Conservation (phyloP, 1,140 invertebrate genomes). For the Drosophila bocki region DNA sequence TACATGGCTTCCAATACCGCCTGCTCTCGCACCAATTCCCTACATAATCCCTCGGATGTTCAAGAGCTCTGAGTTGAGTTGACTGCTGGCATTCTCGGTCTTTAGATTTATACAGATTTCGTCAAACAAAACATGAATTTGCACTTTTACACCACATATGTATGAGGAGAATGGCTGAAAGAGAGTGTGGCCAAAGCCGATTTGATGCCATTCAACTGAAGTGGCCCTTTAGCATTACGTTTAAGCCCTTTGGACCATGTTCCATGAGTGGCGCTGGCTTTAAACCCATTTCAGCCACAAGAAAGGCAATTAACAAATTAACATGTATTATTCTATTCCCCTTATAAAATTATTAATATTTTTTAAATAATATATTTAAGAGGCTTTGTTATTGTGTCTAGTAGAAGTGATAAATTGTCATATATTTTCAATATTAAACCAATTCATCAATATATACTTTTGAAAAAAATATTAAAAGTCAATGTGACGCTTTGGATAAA, state of each 20-base stretch:
- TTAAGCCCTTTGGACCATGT: conserved; percentile 31
- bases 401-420: background rate
- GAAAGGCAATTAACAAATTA: conserved; percentile 11
- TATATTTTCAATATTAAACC: background rate
- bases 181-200: conserved; percentile 34
- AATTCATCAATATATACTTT: conserved; percentile 1
- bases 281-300: background rate
- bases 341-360: background rate
- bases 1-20: conserved; percentile 18
- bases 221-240: conserved; percentile 16
- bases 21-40: background rate
- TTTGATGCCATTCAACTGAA: conserved; percentile 35
- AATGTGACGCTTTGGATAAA: conserved; percentile 32
- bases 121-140: conserved; percentile 82
- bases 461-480: conserved; percentile 13
- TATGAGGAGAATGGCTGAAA: conserved; percentile 1
- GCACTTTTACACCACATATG: conserved; percentile 67
- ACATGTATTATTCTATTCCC: background rate
- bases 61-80: conserved; percentile 24
- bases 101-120: conserved; percentile 83
- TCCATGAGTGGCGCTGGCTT: conserved; percentile 19
- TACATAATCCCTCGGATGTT: conserved; percentile 52
- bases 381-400: too few species aligned
- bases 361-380: background rate
- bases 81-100: conserved; percentile 66